Conservation (phyloP, 2,888 invertebrate species). For the Platynereis dumerilii region DNA sequence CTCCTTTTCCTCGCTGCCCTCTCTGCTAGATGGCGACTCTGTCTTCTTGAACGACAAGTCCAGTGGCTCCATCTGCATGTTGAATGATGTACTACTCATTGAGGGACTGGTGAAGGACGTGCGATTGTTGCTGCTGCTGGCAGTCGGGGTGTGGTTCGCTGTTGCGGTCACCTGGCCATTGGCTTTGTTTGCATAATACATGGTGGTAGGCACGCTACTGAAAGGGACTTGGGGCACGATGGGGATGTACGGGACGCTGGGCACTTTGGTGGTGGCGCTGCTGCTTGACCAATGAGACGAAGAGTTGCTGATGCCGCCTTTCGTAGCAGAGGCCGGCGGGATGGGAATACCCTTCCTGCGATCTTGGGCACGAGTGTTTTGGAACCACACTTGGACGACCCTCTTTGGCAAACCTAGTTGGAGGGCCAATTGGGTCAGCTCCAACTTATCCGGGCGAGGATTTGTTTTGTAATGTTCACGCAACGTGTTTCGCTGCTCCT, state of each 20-base stretch:
- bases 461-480: conserved; percentile 89
- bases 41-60: conserved; percentile 82
- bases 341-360: conserved; percentile 64
- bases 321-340: conserved; percentile 44
- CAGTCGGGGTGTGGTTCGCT: conserved; percentile 41
- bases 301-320: conserved; percentile 29
- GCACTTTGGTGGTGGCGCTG: conserved; percentile 6
- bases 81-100: conserved; percentile 11
- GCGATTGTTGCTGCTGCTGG: conserved; percentile 17
- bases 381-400: conserved; percentile 91
- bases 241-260: conserved; percentile 51
- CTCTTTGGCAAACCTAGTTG: conserved; percentile 95
- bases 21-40: conserved; percentile 47
- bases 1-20: conserved; percentile 14
- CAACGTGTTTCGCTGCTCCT: conserved; percentile 88
- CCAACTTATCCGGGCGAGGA: conserved; percentile 92
- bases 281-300: not conserved
- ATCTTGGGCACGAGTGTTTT: conserved; percentile 84
- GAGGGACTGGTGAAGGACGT: conserved; percentile 22
- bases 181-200: conserved; percentile 39
- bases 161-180: conserved; percentile 35
- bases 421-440: conserved; percentile 81
- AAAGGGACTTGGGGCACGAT: conserved; percentile 47
- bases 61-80: conserved; percentile 77
- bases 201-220: conserved; percentile 5